Percentiles rank a stretch among this genome's conserved stretches.
phyloP scores from a whole-genome alignment of 1,140 invertebrate species.

The Gonatopus flavifemur region DNA sequence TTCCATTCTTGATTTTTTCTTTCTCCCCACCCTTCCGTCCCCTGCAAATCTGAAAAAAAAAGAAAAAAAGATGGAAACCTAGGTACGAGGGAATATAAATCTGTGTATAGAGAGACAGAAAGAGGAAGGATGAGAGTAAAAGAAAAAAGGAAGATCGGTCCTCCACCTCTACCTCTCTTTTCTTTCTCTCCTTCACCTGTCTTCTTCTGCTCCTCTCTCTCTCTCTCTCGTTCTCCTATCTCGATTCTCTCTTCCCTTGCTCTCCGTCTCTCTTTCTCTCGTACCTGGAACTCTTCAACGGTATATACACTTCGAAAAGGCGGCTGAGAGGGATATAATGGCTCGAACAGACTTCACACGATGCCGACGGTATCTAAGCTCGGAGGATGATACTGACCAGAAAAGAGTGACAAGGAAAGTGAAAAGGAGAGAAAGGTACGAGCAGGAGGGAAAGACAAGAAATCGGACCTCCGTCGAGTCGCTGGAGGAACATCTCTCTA shows the following conservation, averaged over 20 bases:
- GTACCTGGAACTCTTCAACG: slow-evolving; percentile 35
- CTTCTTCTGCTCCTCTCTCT: slow-evolving; percentile 7
- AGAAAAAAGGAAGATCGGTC: no score
- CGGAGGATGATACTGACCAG: slow-evolving; percentile 51
- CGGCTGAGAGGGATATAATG: slow-evolving; percentile 52
- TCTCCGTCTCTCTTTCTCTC: not conserved
- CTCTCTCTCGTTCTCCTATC: not conserved
- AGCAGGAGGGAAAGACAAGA: slow-evolving; percentile 2
- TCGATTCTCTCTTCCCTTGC: not conserved
- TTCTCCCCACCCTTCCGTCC: not conserved
- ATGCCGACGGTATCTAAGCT: slow-evolving; percentile 48
- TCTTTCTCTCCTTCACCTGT: slow-evolving; percentile 4
- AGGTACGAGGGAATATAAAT: no score
- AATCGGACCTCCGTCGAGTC: no score
- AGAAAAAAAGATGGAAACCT: no score
- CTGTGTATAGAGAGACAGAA: no score
- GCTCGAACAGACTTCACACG: slow-evolving; percentile 57
- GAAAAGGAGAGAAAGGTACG: slow-evolving; percentile 20
- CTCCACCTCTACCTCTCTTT: not conserved
- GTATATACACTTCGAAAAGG: slow-evolving; percentile 47
- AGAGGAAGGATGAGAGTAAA: no score
- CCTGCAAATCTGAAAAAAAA: no score
- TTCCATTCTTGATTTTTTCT: no score
- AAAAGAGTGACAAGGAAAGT: slow-evolving; percentile 11
- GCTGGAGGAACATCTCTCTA: not conserved